Base-by-base conservation (phyloP, 2,888 invertebrate species). In the Drosophila borborema region DNA sequence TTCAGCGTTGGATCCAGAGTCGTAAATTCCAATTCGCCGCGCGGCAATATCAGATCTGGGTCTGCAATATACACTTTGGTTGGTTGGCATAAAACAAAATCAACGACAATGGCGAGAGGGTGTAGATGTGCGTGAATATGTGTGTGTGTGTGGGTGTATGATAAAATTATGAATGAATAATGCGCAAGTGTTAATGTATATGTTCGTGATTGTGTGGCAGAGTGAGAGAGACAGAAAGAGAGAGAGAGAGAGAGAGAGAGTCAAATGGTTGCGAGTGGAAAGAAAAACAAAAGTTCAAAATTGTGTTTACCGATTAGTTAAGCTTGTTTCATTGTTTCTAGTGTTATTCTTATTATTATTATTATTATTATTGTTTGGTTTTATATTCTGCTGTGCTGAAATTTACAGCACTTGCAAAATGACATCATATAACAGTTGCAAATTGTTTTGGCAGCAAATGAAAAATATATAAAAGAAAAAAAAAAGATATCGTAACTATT, bases 31-130 rank as follows among this genome's bases (percentile, higher is more conserved):
- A 93, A 91, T 88, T 93, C 93, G 82, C 93, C 93, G 73, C 93
- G 93, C 69, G 93, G 93, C 77, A 93, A 90, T 90, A 93, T 93
- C 77, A 93, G 91, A 90, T 93, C 93, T 81, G 93, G 93, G 93
- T 93, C 93, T 93, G 93, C 91, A 93, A 93, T 93, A 91, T 93
- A 93, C 81, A 93, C 93, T 93, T 90, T 84, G 88, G 89, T 91
- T 92, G 85, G 85, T 85, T 88, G 85, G 92, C 89, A 90, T 86
- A 90, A 87, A 90, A 87, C 89, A 87, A 86, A 82, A 89, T 81
- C 88, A 87, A 85, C 78, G 77, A 77, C 67, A 75, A 85, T 77
- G 82, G 75, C 59, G 62, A 66, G 68, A 62, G 31, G n/a, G 64
- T 62, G 72, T 66, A 61, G 23, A 51, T 63, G 66, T 51, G 43